These are phyloP conservation scores for Drosophila incognita DNA, from an alignment of 2,888 invertebrate species.

Conservation along the genomic window DNA sequence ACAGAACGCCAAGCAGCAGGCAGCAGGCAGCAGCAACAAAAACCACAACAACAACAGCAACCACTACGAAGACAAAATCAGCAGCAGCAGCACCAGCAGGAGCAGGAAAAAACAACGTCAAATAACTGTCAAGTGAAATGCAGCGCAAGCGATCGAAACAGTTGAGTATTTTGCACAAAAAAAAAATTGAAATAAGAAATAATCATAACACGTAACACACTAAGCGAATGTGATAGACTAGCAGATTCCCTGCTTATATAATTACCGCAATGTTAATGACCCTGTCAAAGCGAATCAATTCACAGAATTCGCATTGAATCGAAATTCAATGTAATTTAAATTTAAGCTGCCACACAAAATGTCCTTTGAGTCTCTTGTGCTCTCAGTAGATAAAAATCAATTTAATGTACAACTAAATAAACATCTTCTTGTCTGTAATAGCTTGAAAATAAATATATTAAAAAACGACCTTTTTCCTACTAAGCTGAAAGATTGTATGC, in stretches of 20 bases:
- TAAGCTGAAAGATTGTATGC: not conserved
- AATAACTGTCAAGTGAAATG: slow-evolving; percentile 59
- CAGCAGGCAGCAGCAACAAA: slow-evolving; percentile 22
- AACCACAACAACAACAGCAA: slow-evolving; percentile 11
- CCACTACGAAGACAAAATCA: slow-evolving; percentile 24
- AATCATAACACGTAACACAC: slow-evolving; percentile 8
- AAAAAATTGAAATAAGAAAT: not conserved
- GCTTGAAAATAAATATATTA: slow-evolving; percentile 1
- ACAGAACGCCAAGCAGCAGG: slow-evolving; percentile 32
- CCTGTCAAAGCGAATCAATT: not conserved
- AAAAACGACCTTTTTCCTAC: not conserved
- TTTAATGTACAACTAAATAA: not conserved
- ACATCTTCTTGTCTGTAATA: not conserved
- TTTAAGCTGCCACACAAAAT: not conserved
- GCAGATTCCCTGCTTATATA: not conserved
- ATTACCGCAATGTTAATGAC: not conserved
- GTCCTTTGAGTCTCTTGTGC: not conserved
- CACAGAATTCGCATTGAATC: not conserved
- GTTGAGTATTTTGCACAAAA: slow-evolving; percentile 21
- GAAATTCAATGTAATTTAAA: not conserved
- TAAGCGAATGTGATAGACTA: not conserved
- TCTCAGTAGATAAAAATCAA: not conserved
- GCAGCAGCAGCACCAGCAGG: slow-evolving; percentile 6
- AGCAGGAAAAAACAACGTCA: slow-evolving; percentile 32
- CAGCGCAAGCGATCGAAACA: slow-evolving; percentile 46